phyloP scores from a whole-genome alignment of 2,113 vertebrate species.

The Otocyon megalotis region DNA sequence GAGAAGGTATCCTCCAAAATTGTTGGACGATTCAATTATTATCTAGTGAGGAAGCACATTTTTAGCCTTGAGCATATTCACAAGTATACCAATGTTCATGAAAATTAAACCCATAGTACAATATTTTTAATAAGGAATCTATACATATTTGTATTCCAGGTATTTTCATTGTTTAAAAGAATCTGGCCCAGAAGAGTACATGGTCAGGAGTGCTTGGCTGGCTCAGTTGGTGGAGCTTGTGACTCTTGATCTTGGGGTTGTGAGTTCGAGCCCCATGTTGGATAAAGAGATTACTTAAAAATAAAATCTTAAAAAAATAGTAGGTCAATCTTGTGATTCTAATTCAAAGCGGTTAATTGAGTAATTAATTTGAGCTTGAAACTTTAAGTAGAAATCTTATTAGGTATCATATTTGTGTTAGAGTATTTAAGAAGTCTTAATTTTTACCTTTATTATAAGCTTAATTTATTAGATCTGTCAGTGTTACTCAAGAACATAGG shows the following conservation, averaged over 20 bases:
- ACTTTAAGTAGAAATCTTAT: neutral
- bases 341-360: neutral
- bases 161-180: neutral
- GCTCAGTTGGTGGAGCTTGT: neutral
- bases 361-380: conserved; percentile 18
- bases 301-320: neutral
- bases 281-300: neutral
- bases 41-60: neutral
- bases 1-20: neutral
- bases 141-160: neutral
- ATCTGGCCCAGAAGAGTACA: neutral
- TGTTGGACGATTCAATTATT: neutral
- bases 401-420: conserved; percentile 7
- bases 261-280: neutral
- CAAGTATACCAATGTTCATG: neutral
- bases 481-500: neutral
- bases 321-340: neutral
- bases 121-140: neutral
- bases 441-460: neutral
- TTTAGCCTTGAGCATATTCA: neutral
- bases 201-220: neutral
- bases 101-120: neutral
- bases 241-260: neutral
- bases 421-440: neutral
- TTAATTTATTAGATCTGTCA: conserved; percentile 34